Base-by-base conservation (phyloP, 2,797 vertebrate species). In the Xenopus petersii region DNA sequence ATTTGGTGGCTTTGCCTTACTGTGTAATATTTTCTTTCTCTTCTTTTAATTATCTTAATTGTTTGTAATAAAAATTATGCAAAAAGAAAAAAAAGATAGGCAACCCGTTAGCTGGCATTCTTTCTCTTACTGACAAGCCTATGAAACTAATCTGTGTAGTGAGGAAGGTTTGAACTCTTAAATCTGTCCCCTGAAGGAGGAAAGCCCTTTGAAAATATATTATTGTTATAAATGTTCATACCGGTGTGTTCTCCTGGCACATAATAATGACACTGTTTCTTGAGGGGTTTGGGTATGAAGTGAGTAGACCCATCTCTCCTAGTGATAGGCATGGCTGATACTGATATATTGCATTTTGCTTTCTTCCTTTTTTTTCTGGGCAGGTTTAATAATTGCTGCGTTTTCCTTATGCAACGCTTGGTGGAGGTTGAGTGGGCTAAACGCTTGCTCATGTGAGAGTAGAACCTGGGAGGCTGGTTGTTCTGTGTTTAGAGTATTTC, bases 321-420 rank as follows among this genome's bases (percentile, higher is more conserved):
- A 49, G 48, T 63, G 66, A 75, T 58, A 69, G 47, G 24, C 24
- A 30, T 54, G 7, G 12, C 58, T 64, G 67, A 61, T 67, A 9
- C 64, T 70, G 59, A 64, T n/a, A 64, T 59, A 58, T 75, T 64
- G 56, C 3, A 7, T 48, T 61, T 30, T 46, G 21, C 21, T 24
- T 63, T 47, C 26, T 56, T 63, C 49, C 66, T 64, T 67, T 51
- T 48, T 74, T 66, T 42, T 24, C 65, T 74, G 12, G 54, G 21
- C 56, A 67, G 71, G 64, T 66, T 60, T 56, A 59, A 66, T 74
- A n/a, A 73, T 73, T 49, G 21, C 49, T 64, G n/a, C 16, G 16
- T 30, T 30, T 71, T 24, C 15, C 16, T 33, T 2, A 5, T 33
- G 61, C 30, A 33, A 63, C 33, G 24, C 61, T 63, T 36, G 30